Percentiles rank a stretch among this genome's conserved stretches.
These are phyloP conservation scores for Caenorhabditis macrosperma DNA, from an alignment of 2,888 invertebrate species.

Conservation along the genomic window DNA sequence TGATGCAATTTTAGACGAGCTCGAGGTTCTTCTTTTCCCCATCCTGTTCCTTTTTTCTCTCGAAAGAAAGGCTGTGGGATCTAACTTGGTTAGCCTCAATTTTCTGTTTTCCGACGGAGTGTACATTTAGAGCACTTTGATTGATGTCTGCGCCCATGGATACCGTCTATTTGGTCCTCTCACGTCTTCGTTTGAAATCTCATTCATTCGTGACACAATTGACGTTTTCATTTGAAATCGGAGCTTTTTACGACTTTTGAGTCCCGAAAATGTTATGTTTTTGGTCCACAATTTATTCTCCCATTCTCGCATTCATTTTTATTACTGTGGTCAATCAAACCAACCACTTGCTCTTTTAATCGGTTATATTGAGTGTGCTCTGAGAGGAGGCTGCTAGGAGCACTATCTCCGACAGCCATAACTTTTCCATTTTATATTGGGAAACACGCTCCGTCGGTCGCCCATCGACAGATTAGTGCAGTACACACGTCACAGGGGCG, in stretches of 20 bases:
- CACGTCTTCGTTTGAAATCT: not conserved
- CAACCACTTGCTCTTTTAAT: constrained; percentile 5
- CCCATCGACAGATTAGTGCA: not conserved
- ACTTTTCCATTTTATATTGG: constrained; percentile 2
- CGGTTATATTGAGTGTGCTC: not conserved
- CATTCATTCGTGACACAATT: not conserved
- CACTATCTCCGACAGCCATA: constrained; percentile 10
- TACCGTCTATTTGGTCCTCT: not conserved
- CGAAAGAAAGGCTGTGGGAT: too few relatives aligned
- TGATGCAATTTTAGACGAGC: too few relatives aligned
- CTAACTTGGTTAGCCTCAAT: too few relatives aligned
- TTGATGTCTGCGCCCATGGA: not conserved
- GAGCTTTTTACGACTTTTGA: not conserved
- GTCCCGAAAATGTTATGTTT: constrained; percentile 6
- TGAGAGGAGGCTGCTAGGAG: not conserved
- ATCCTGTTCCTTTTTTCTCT: too few relatives aligned
- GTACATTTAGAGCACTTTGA: too few relatives aligned
- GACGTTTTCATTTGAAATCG: not conserved
- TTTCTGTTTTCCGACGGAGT: too few relatives aligned
- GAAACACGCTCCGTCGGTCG: not conserved
- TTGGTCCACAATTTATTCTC: not conserved
- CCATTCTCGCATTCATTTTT: not conserved
- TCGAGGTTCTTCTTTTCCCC: too few relatives aligned
- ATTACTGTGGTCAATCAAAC: constrained; percentile 2
- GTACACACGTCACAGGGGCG: not conserved